phyloP scores from a whole-genome alignment of 64 coral and sea anemone species.

The Pachyseris speciosa region DNA sequence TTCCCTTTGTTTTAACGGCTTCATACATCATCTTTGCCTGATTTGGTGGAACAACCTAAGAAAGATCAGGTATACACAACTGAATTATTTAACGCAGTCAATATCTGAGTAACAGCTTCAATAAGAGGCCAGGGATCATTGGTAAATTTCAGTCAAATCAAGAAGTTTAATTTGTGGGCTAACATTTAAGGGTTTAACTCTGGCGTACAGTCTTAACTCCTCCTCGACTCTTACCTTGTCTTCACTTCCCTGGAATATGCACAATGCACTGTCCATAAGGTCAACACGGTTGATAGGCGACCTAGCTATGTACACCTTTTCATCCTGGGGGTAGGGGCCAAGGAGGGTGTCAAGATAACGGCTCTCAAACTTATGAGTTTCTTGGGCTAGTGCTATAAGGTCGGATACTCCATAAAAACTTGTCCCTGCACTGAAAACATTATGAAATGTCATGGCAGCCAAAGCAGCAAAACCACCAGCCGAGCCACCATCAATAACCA shows the following conservation, averaged over 20 bases:
- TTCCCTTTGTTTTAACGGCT: conserved; percentile 75
- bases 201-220: not conserved
- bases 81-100: too few species aligned
- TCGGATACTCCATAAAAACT: conserved; percentile 90
- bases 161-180: too few species aligned
- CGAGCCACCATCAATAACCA: conserved; percentile 87
- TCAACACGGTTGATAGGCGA: conserved; percentile 81
- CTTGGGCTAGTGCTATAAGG: conserved; percentile 54
- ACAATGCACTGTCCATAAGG: conserved; percentile 68
- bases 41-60: conserved; percentile 85
- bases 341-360: conserved; percentile 77
- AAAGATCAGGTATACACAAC: not conserved
- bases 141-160: too few species aligned
- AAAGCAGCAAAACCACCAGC: conserved; percentile 91
- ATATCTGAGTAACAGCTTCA: too few species aligned
- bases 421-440: conserved; percentile 87
- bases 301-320: conserved; percentile 54
- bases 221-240: conserved; percentile 76
- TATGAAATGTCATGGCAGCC: conserved; percentile 63
- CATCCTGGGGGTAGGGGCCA: conserved; percentile 71
- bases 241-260: conserved; percentile 87
- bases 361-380: conserved; percentile 97
- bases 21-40: conserved; percentile 93
- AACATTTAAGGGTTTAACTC: too few species aligned
- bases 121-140: too few species aligned